phyloP scores from a whole-genome alignment of 2,888 invertebrate genomes.

The Mycalesis mineus region DNA sequence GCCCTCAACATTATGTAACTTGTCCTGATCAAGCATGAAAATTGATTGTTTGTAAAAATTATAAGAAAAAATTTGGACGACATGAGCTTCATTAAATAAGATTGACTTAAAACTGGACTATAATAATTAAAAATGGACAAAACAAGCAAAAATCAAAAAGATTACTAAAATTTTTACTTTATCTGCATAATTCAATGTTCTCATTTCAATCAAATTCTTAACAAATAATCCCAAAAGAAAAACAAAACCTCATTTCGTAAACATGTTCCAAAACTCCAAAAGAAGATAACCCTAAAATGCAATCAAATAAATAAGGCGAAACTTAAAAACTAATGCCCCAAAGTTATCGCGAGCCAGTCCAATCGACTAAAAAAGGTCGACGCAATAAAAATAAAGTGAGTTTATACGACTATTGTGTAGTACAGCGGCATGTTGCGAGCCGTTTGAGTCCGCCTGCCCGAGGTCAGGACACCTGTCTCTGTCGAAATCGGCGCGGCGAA shows the following conservation, averaged over 20 bases:
- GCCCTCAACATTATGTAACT: too few species aligned
- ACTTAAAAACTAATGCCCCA: slow-evolving; percentile 23
- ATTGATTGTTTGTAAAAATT: too few species aligned
- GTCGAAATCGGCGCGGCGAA: slow-evolving; percentile 27
- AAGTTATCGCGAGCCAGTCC: slow-evolving; percentile 17
- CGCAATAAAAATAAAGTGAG: slow-evolving; percentile 43
- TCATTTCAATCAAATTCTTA: background rate
- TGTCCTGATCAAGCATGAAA: too few species aligned
- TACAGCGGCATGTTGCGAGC: slow-evolving; percentile 21
- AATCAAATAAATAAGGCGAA: slow-evolving; percentile 18
- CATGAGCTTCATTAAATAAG: too few species aligned
- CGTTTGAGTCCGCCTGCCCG: slow-evolving; percentile 40
- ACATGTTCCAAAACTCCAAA: slow-evolving; percentile 1
- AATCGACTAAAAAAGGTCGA: slow-evolving; percentile 35
- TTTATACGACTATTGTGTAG: slow-evolving; percentile 26
- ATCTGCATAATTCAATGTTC: too few species aligned
- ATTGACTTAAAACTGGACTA: too few species aligned
- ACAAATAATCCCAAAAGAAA: background rate
- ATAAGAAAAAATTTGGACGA: too few species aligned
- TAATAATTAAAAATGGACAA: too few species aligned
- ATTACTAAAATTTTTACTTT: too few species aligned
- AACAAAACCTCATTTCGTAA: background rate
- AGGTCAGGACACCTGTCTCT: slow-evolving; percentile 54
- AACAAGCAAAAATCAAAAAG: too few species aligned
- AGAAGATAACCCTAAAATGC: slow-evolving; percentile 12